Base-by-base conservation (phyloP, 30 jellyfish, hydroid and myxozoan genomes). In the Hydra vulgaris region DNA sequence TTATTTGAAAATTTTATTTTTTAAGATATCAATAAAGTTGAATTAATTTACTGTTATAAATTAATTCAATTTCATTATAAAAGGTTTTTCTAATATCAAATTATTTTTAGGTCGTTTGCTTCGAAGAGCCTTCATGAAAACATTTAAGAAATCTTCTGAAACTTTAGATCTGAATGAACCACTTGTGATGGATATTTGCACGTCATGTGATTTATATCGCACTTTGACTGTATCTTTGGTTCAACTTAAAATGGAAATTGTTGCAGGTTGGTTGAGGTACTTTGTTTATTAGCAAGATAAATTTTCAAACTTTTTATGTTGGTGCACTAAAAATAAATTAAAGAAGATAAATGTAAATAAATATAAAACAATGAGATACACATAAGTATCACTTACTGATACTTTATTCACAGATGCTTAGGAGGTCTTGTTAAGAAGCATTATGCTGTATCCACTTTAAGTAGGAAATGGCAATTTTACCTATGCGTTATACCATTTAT, bases 111-210 rank as follows among this genome's bases (percentile, higher is more conserved):
- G 88, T 26, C 95, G 99, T 0, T 18, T 94, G 74, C 76, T 94
- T 1, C 89, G 82, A 71, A 84, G 99, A 53, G 96, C 95, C 5
- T 94, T 94, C 55, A 80, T 94, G 8, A 84, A 86, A 74, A 83
- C 96, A 20, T 24, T 71, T 25, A 83, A 87, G 24, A 74, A 54
- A 25, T 83, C 92, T 71, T 20, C 95, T 15, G 22, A 79, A 17
- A 23, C 24, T 15, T 74, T 87, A n/a, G 99, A 94, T 55, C 27
- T 88, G 20, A 87, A 87, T 25, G 99, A 94, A 69, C 96, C 99
- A 24, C 74, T 88, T 12, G 95, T 94, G 7, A 53, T 85, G 26
- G 96, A 94, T 70, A 94, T 87, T 0, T 88, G 96, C 25, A 87
- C 77, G 67, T 73, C 95, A 12, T 94, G 99, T 81, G 96, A 94